Conservation (phyloP, 2,113 vertebrate genomes). For the Panthera leo region DNA sequence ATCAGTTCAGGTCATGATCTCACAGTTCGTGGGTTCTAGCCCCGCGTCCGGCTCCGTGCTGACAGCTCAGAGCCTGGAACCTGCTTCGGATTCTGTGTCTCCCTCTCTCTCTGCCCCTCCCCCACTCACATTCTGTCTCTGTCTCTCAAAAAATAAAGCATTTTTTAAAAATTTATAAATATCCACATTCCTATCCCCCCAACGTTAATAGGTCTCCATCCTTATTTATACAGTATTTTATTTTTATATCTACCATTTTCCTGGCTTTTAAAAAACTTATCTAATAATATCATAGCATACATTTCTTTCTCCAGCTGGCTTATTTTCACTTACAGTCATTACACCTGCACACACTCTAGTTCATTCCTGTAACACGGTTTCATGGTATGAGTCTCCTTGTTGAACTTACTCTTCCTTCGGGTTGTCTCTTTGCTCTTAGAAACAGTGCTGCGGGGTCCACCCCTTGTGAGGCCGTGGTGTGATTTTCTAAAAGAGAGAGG, state of each 20-base stretch:
- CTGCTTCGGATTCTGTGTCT: no score
- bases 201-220: background rate
- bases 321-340: background rate
- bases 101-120: no score
- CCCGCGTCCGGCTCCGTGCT: no score
- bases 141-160: no score
- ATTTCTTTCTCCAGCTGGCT: background rate
- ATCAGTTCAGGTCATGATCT: no score
- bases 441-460: background rate
- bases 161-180: background rate
- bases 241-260: background rate
- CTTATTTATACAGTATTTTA: background rate
- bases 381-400: background rate
- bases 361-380: background rate
- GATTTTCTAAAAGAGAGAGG: background rate
- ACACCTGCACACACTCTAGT: background rate
- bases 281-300: background rate
- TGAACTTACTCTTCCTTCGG: background rate
- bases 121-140: no score
- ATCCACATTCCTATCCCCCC: background rate
- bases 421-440: background rate
- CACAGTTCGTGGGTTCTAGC: no score
- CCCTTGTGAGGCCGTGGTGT: background rate
- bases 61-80: no score
- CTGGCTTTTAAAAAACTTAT: background rate